phyloP scores from a whole-genome alignment of 2,797 vertebrate species.

The Rhynchotus rufescens region DNA sequence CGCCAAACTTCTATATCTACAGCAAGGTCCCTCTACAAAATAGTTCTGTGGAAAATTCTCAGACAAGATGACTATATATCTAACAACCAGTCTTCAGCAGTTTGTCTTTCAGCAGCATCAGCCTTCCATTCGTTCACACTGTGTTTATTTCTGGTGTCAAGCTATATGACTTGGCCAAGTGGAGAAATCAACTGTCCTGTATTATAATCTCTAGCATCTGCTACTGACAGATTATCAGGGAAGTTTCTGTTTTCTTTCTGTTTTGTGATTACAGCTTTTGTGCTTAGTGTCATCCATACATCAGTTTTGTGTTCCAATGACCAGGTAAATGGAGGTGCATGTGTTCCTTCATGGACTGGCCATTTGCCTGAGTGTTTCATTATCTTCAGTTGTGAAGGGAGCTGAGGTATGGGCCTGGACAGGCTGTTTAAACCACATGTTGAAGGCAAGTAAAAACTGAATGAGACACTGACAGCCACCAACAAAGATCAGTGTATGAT shows the following conservation, averaged over 20 bases:
- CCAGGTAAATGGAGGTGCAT: not conserved
- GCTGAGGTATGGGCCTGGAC: not conserved
- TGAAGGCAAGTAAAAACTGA: not conserved
- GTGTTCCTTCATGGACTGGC: not conserved
- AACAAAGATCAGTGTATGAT: not conserved
- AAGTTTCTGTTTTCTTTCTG: not conserved
- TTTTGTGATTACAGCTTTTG: not conserved
- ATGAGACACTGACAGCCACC: not conserved
- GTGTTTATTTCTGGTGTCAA: slow-evolving; percentile 15
- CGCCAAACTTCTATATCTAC: not conserved
- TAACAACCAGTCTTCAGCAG: not conserved
- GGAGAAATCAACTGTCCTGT: not conserved
- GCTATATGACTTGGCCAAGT: not conserved
- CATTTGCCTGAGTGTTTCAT: not conserved
- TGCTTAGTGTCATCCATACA: not conserved
- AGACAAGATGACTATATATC: not conserved
- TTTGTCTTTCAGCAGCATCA: not conserved
- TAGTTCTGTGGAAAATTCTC: not conserved
- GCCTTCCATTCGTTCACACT: not conserved
- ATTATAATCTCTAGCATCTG: not conserved
- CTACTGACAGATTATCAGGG: not conserved
- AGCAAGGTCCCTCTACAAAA: not conserved
- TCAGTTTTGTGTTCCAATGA: not conserved
- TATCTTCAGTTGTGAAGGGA: not conserved
- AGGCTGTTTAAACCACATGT: not conserved